Evolutionary conservation across 2,888 invertebrate genomes (phyloP), one percentile per base, ranked within the genome.

Genomic region (Ceraclea dissimilis): DNA sequence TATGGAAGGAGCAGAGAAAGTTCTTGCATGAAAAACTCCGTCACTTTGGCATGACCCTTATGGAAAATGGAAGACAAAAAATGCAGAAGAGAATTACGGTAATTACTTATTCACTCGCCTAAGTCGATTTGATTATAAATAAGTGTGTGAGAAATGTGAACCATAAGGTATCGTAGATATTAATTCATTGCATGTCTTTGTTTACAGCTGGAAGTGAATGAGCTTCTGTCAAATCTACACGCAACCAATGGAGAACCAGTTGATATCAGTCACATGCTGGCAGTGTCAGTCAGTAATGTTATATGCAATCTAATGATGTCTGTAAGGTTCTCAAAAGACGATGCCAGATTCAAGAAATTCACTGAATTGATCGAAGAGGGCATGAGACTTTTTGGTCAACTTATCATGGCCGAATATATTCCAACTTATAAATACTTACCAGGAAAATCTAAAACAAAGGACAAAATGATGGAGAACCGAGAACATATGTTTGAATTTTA

Each of bases 221-320:
- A 84, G 60, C 83, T 90, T 63, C 79, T 93, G 51, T 74, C 78
- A 33, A 82, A 82, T 54, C 68, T 92, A 57, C 80, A 81, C 54
- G 75, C 77, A 4, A 75, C 81, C 52, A 80, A 83, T 60, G 85
- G 85, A n/a, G 76, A 79, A 33, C 81, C 91, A 1, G 80, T 85
- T 43, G 87, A 90, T 67, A 74, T 91, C 54, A 88, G 88, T 52
- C 84, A 86, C 8, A 75, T 84, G 18, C 79, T 94, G 52, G 87
- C 90, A 43, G 81, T 91, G 63, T 86, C 89, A 26, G 86, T 93
- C 63, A 90, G 90, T 67, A 94, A 94, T 72, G 92, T 94, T 2
- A 93, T 94, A 63, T 93, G 93, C 71, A 88, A 89, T 61, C 83
- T 93, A 64, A 83, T 93, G 66, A 93, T 94, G 93, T 89, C 90